Conservation (phyloP, 1,140 invertebrate genomes). For the Laupala kohalensis region DNA sequence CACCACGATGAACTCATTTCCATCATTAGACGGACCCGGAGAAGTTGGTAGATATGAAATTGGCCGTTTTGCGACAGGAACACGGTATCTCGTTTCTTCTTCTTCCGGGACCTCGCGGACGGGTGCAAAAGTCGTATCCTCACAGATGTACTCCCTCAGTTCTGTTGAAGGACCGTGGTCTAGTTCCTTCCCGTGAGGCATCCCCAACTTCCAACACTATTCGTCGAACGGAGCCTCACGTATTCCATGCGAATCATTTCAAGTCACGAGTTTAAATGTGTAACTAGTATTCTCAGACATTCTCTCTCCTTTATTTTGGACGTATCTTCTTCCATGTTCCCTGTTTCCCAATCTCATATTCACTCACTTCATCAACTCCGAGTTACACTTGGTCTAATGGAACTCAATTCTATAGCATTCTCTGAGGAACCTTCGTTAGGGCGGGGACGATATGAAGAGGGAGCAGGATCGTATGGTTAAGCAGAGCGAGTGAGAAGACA, state of each 20-base stretch:
- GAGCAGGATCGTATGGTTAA: too few relatives aligned
- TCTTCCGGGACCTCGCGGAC: too few relatives aligned
- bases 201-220: too few relatives aligned
- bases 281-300: not conserved
- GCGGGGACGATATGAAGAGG: not conserved
- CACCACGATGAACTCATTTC: not conserved
- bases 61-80: not conserved
- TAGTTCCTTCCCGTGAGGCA: not conserved
- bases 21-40: not conserved
- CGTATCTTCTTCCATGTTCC: not conserved
- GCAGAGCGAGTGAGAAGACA: not conserved
- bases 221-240: not conserved
- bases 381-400: not conserved
- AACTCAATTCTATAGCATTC: not conserved
- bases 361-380: not conserved
- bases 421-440: not conserved
- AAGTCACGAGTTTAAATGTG: not conserved
- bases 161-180: too few relatives aligned
- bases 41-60: not conserved
- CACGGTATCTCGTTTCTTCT: not conserved
- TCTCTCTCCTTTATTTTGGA: not conserved
- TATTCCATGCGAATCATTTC: not conserved
- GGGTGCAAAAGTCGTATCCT: too few relatives aligned
- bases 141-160: too few relatives aligned
- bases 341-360: not conserved